Evolutionary conservation across 2,113 vertebrate genomes (phyloP).

Genomic region (Astur gentilis): DNA sequence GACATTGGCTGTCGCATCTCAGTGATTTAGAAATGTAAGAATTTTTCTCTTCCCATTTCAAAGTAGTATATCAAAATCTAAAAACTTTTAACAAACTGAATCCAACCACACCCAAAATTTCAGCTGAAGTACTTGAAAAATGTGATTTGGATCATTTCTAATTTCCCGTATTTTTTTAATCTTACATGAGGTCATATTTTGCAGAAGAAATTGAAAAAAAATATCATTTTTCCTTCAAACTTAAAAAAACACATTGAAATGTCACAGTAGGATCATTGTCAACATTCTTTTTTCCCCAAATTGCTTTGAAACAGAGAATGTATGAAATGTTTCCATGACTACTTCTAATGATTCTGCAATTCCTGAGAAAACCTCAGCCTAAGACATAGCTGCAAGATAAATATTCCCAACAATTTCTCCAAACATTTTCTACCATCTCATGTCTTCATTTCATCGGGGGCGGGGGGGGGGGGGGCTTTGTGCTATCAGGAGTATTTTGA

Average conservation of each 20-base stretch:
- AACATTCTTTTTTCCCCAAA: neutral
- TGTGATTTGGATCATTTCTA: neutral
- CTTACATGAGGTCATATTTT: neutral
- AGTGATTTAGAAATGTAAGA: neutral
- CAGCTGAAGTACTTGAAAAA: neutral
- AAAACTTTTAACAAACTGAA: neutral
- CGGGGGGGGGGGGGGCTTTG: neutral
- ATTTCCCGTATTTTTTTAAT: neutral
- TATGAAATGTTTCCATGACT: neutral
- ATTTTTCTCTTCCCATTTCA: neutral
- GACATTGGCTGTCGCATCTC: neutral
- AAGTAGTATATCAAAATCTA: neutral
- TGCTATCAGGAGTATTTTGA: neutral
- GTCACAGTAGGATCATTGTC: neutral
- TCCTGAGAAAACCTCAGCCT: neutral
- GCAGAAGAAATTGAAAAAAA: neutral
- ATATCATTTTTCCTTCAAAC: neutral
- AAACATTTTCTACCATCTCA: neutral
- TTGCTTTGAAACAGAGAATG: neutral
- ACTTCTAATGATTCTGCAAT: neutral
- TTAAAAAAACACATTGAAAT: neutral
- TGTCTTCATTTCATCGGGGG: neutral
- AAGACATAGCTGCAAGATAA: neutral
- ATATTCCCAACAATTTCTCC: neutral
- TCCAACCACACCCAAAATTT: neutral